These are phyloP conservation scores for Zaprionus gabonicus DNA, from an alignment of 1,140 invertebrate genomes.

Conservation along the genomic window DNA sequence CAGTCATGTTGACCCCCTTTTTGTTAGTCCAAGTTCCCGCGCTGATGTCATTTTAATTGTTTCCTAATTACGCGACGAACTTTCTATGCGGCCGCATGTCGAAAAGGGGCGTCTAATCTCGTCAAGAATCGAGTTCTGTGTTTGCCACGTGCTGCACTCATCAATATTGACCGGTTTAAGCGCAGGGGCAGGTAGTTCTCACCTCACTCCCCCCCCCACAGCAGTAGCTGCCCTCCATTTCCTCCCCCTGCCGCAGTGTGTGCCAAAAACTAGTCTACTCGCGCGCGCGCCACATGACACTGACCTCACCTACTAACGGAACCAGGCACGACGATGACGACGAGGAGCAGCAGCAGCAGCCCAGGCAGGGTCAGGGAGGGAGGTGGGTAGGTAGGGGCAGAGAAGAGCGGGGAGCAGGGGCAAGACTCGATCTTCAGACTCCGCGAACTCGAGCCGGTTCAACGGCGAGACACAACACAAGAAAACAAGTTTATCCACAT, in stretches of 20 bases:
- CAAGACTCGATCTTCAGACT: slow-evolving; percentile 13
- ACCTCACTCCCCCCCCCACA: background rate
- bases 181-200: slow-evolving; percentile 6
- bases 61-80: slow-evolving; percentile 68
- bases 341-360: slow-evolving; percentile 39
- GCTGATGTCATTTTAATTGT: slow-evolving; percentile 73
- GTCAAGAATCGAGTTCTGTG: slow-evolving; percentile 28
- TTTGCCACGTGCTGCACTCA: slow-evolving; percentile 24
- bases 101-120: slow-evolving; percentile 23
- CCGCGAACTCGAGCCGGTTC: slow-evolving; percentile 58
- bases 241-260: slow-evolving; percentile 11
- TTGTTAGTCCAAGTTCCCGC: background rate
- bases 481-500: slow-evolving; percentile 80
- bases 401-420: background rate
- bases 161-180: slow-evolving; percentile 24
- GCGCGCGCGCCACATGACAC: slow-evolving; percentile 77
- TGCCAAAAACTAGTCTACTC: slow-evolving; percentile 77
- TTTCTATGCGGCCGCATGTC: slow-evolving; percentile 37
- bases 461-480: slow-evolving; percentile 59
- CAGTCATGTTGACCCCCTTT: slow-evolving; percentile 6
- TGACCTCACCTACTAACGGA: slow-evolving; percentile 83
- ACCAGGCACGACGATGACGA: slow-evolving; percentile 49
- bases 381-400: too few species aligned
- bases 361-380: background rate
- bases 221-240: background rate